Percentiles rank a stretch among this genome's conserved stretches.
These are phyloP conservation scores for Gambusia holbrooki DNA, from an alignment of 2,113 vertebrate species.

Conservation along the genomic window DNA sequence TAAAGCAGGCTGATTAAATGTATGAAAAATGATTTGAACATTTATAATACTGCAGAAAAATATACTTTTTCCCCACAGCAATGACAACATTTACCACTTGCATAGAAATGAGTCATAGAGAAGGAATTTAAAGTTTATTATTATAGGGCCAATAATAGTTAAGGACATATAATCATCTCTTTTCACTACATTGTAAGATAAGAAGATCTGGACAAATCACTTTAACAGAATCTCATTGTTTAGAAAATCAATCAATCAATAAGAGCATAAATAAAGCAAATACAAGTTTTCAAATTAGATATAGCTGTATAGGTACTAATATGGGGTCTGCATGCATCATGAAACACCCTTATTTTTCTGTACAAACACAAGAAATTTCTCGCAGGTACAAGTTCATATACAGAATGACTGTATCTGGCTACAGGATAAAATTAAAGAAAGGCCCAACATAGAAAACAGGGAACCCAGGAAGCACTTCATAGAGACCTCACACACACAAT, in stretches of 20 bases:
- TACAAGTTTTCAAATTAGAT: constrained; percentile 68
- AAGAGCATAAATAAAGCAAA: constrained; percentile 66
- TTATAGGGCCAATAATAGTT: constrained; percentile 64
- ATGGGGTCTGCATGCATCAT: constrained; percentile 71
- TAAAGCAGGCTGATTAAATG: too few species aligned
- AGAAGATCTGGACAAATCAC: constrained; percentile 63
- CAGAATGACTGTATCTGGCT: constrained; percentile 59
- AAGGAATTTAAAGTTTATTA: constrained; percentile 66
- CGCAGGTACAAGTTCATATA: constrained; percentile 37
- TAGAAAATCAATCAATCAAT: constrained; percentile 58
- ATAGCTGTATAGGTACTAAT: constrained; percentile 64
- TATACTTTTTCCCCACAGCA: too few species aligned
- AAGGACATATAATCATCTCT: constrained; percentile 68
- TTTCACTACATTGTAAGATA: constrained; percentile 68
- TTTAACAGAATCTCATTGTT: constrained; percentile 63
- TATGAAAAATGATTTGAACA: too few species aligned
- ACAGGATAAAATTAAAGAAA: constrained; percentile 59
- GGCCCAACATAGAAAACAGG: constrained; percentile 61
- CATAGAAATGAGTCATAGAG: constrained; percentile 6
- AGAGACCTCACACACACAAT: constrained; percentile 53
- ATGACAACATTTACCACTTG: too few species aligned
- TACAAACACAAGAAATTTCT: constrained; percentile 64
- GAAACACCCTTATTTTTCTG: constrained; percentile 54
- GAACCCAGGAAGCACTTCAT: constrained; percentile 73
- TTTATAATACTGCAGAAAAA: too few species aligned